phyloP scores from a whole-genome alignment of 2,888 invertebrate species.

The Stratiomys singularior region DNA sequence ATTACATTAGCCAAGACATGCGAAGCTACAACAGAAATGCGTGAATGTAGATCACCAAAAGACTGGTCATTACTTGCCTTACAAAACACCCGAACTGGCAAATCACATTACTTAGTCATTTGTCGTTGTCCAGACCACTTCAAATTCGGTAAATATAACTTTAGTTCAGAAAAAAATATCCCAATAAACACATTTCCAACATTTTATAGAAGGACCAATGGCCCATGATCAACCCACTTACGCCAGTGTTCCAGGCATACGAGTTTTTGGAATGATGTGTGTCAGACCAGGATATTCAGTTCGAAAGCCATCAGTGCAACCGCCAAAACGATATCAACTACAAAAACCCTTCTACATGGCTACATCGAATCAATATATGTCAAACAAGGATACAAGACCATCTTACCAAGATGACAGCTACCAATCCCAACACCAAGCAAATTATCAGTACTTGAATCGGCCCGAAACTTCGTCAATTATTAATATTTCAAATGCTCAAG shows the following conservation, averaged over 20 bases:
- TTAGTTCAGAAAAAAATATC: no score
- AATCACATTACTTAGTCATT: slow-evolving; percentile 92
- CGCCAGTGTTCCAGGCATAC: slow-evolving; percentile 91
- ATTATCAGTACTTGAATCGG: slow-evolving; percentile 64
- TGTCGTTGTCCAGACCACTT: slow-evolving; percentile 89
- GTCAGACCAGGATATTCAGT: slow-evolving; percentile 70
- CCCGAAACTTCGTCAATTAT: slow-evolving; percentile 60
- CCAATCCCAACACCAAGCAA: slow-evolving; percentile 59
- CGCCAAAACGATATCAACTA: slow-evolving; percentile 63
- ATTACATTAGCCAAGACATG: slow-evolving; percentile 93
- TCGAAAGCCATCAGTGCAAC: slow-evolving; percentile 62
- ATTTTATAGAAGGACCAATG: slow-evolving; percentile 84
- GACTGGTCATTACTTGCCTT: slow-evolving; percentile 93
- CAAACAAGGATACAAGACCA: slow-evolving; percentile 53
- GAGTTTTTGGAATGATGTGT: slow-evolving; percentile 96
- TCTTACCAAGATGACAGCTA: slow-evolving; percentile 56
- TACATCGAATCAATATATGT: slow-evolving; percentile 54
- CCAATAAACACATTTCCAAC: not conserved
- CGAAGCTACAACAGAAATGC: slow-evolving; percentile 90
- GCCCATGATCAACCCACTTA: slow-evolving; percentile 94
- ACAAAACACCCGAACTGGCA: slow-evolving; percentile 91
- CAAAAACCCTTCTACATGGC: slow-evolving; percentile 64
- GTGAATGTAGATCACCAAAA: slow-evolving; percentile 85
- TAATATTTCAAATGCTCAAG: slow-evolving; percentile 50
- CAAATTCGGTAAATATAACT: slow-evolving; percentile 82